These are phyloP conservation scores for Drosophila rufa DNA, from an alignment of 1,140 invertebrate species.

Conservation along the genomic window DNA sequence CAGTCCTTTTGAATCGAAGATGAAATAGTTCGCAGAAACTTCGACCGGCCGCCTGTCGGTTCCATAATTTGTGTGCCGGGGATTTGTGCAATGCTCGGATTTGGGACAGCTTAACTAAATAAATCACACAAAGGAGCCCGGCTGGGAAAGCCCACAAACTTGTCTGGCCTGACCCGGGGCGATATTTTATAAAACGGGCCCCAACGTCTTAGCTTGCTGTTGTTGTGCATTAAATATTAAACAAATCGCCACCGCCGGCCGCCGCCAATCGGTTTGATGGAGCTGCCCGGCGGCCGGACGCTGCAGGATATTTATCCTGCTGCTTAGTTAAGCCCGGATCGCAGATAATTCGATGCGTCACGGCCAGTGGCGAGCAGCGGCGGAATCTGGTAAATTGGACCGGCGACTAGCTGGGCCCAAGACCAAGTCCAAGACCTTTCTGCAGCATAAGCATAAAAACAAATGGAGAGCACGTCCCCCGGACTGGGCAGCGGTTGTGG, in stretches of 20 bases:
- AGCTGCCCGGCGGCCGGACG: slow-evolving; percentile 24
- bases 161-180: slow-evolving; percentile 40
- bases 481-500: neutral
- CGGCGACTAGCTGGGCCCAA: slow-evolving; percentile 9
- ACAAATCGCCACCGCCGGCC: slow-evolving; percentile 59
- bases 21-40: slow-evolving; percentile 42
- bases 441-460: slow-evolving; percentile 72
- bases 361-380: slow-evolving; percentile 18
- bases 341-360: slow-evolving; percentile 76
- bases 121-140: slow-evolving; percentile 68
- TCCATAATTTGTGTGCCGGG: slow-evolving; percentile 72
- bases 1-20: slow-evolving; percentile 46
- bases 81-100: slow-evolving; percentile 70
- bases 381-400: slow-evolving; percentile 28
- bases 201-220: slow-evolving; percentile 10
- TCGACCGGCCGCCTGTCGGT: slow-evolving; percentile 25
- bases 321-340: slow-evolving; percentile 76
- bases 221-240: slow-evolving; percentile 58
- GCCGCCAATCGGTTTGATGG: slow-evolving; percentile 65
- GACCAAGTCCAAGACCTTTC: slow-evolving; percentile 14
- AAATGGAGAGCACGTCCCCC: slow-evolving; percentile 38
- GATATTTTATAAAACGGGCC: slow-evolving; percentile 51
- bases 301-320: slow-evolving; percentile 71
- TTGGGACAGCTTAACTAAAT: slow-evolving; percentile 77
- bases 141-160: slow-evolving; percentile 49